phyloP scores from a whole-genome alignment of 2,888 invertebrate genomes.

The Leptogaster cylindrica region DNA sequence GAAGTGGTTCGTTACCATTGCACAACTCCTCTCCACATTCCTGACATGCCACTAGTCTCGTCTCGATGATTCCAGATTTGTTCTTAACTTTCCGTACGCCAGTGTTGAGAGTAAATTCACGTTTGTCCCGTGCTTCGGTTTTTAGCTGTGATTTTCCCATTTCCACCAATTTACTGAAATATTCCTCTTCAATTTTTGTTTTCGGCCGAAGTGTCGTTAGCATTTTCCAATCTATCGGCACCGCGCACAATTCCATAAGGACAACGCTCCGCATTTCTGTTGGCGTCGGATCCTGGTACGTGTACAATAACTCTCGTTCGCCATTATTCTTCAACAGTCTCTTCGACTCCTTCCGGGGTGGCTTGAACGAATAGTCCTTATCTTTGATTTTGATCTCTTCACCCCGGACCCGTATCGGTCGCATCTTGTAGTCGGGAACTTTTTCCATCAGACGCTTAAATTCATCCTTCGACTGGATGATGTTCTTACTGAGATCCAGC shows the following conservation, averaged over 20 bases:
- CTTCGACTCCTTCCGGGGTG: conserved; percentile 74
- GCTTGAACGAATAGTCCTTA: conserved; percentile 75
- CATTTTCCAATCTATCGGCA: conserved; percentile 93
- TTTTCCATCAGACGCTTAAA: conserved; percentile 82
- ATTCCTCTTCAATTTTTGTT: conserved; percentile 82
- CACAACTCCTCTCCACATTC: conserved; percentile 90
- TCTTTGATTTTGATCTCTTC: conserved; percentile 82
- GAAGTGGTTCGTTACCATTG: conserved; percentile 65
- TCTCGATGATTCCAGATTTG: conserved; percentile 81
- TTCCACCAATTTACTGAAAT: conserved; percentile 83
- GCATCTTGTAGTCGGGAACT: conserved; percentile 88
- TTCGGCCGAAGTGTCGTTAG: conserved; percentile 86
- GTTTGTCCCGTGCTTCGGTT: conserved; percentile 74
- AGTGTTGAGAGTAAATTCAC: conserved; percentile 70
- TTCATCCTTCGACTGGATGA: conserved; percentile 80
- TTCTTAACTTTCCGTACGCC: conserved; percentile 80
- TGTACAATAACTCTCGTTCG: conserved; percentile 56
- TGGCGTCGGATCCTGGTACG: conserved; percentile 78
- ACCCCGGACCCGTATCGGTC: conserved; percentile 80
- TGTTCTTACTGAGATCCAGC: conserved; percentile 81
- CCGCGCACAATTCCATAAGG: conserved; percentile 74
- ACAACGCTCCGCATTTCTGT: conserved; percentile 72
- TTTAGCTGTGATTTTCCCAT: conserved; percentile 79
- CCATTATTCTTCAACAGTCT: conserved; percentile 59
- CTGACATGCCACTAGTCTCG: conserved; percentile 73